phyloP scores from a whole-genome alignment of 2,797 vertebrate species.

The Distichodus sexfasciatus region DNA sequence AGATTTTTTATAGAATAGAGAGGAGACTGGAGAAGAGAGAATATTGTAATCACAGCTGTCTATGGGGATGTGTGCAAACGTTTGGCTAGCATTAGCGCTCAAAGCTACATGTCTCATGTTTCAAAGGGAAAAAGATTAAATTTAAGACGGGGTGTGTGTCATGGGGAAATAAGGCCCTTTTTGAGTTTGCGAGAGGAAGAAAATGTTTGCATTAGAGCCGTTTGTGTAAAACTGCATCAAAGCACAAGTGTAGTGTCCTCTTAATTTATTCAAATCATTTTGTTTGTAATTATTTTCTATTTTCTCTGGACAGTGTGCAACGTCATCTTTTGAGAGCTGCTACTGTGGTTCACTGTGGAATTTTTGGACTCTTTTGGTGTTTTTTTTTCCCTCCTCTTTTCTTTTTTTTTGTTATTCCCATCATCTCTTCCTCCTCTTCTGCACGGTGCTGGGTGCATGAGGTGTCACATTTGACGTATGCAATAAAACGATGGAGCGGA shows the following conservation, averaged over 20 bases:
- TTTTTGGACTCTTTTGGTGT: constrained; percentile 23
- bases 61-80: constrained; percentile 70
- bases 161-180: constrained; percentile 23
- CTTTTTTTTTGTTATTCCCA: neutral
- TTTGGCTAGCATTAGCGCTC: constrained; percentile 58
- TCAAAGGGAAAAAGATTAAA: constrained; percentile 57
- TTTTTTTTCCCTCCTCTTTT: constrained; percentile 25
- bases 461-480: constrained; percentile 90
- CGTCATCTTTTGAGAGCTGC: constrained; percentile 77
- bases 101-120: constrained; percentile 51
- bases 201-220: constrained; percentile 41
- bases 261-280: constrained; percentile 48
- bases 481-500: constrained; percentile 95
- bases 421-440: constrained; percentile 48
- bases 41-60: constrained; percentile 54
- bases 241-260: constrained; percentile 77
- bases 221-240: constrained; percentile 60
- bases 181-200: constrained; percentile 12
- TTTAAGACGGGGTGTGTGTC: constrained; percentile 49
- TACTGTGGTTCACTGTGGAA: constrained; percentile 72
- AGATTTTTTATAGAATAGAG: constrained; percentile 55
- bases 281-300: constrained; percentile 41
- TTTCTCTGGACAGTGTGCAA: constrained; percentile 64
- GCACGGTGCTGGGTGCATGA: constrained; percentile 61
- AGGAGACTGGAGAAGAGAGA: constrained; percentile 23